Evolutionary conservation across 2,113 vertebrate genomes (phyloP), one percentile per base, ranked within the genome.

Genomic region (Phylloscopus trochilus): DNA sequence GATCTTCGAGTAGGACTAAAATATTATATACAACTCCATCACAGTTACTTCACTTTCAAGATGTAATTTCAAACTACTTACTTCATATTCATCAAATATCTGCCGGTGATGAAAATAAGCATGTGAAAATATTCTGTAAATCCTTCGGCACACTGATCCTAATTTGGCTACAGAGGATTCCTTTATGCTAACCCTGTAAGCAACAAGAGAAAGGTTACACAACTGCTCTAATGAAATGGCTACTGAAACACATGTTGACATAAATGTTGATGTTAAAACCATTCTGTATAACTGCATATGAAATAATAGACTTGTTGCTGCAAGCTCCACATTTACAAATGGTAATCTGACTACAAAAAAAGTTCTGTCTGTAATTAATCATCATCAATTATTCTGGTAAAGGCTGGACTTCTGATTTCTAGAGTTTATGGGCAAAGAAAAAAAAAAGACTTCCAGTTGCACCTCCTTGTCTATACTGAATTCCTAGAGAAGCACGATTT

Each of bases 1-100:
- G 28, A 43, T 52, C 33, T 72, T 85, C 15, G 20, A 13, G 17
- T 4, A 67, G 47, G 15, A 58, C 33, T 76, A 70, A 37, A 83
- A 74, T 47, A 46, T 33, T 47, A 43, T 28, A 39, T 16, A 49
- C 15, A 76, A n/a, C 11, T 53, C 11, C 23, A 60, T 44, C 35
- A 62, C 44, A 82, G 56, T 35, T 59, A 17, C 10, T 59, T 35
- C n/a, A 59, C n/a, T 37, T 82, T 56, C 27, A 75, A 60, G 49
- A 77, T 37, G 22, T 11, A 35, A 72, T 63, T 52, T 66, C 85
- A 85, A 95, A 83, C 56, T 76, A 98, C 98, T 96, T 97, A 99
- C 99, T 98, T 99, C 99, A 95, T 99, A 99, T 97, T 99, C 99
- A 97, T 99, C 99, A 95, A 99, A 99, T 98, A 99, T 99, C 98